These are phyloP conservation scores for Micromys minutus DNA, from an alignment of 2,113 vertebrate genomes.

Conservation along the genomic window DNA sequence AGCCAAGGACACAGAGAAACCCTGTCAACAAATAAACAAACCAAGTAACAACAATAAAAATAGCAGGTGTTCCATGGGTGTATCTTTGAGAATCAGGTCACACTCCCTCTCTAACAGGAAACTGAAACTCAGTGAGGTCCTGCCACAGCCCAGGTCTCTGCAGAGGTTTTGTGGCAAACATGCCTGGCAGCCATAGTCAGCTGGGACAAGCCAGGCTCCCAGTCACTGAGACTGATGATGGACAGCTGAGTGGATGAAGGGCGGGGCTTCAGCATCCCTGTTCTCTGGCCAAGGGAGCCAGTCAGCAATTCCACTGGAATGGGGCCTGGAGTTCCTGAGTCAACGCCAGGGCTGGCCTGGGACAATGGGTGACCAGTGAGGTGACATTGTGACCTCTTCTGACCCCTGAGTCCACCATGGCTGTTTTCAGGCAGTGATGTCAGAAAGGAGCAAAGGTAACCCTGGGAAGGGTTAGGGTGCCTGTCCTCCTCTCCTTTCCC, in stretches of 20 bases:
- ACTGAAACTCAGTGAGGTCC: background rate
- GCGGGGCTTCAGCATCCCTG: background rate
- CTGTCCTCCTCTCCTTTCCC: slow-evolving; percentile 52
- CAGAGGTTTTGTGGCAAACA: background rate
- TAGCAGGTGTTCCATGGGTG: background rate
- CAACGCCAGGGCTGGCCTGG: background rate
- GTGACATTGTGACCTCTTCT: background rate
- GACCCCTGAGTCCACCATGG: background rate
- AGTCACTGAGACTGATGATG: background rate
- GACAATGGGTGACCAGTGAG: background rate
- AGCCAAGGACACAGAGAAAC: too few relatives aligned
- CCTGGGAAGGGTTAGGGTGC: background rate
- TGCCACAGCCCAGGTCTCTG: background rate
- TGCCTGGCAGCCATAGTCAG: background rate
- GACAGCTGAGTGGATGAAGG: background rate
- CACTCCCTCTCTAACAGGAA: background rate
- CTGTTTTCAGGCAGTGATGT: slow-evolving; percentile 33
- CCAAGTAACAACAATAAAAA: too few relatives aligned
- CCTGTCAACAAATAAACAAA: too few relatives aligned
- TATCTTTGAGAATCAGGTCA: background rate
- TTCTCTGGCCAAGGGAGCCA: background rate
- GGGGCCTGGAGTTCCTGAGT: slow-evolving; percentile 32
- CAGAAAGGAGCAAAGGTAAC: slow-evolving; percentile 62
- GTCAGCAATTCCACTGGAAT: slow-evolving; percentile 46
- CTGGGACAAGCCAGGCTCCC: accelerated